Conservation (phyloP, 2,888 invertebrate species). For the Aplocera efformata region DNA sequence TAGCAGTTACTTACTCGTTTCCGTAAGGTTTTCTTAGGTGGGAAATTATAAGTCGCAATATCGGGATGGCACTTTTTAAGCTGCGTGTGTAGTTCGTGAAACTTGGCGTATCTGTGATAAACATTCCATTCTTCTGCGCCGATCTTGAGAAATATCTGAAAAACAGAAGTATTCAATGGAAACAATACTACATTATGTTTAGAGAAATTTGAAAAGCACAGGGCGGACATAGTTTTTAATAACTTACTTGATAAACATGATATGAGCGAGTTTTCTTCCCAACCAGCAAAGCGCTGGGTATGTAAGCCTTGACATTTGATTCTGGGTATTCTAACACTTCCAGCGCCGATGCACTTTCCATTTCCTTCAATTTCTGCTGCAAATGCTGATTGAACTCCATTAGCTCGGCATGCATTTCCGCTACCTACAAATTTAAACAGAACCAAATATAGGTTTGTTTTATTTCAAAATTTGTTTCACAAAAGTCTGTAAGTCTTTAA, state of each 20-base stretch:
- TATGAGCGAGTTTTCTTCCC: constrained; percentile 85
- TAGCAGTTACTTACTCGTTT: constrained; percentile 85
- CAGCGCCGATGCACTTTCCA: constrained; percentile 58
- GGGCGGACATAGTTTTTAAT: background rate
- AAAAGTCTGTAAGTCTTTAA: too few relatives aligned
- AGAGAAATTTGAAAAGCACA: too few relatives aligned
- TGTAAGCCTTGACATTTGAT: constrained; percentile 89
- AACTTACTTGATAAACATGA: constrained; percentile 92
- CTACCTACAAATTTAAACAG: constrained; percentile 80
- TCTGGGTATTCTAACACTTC: constrained; percentile 62
- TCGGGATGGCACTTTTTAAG: constrained; percentile 90
- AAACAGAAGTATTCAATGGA: constrained; percentile 28
- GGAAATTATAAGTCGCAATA: constrained; percentile 92
- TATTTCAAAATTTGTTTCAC: too few relatives aligned
- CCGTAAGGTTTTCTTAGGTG: constrained; percentile 96
- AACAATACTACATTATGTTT: too few relatives aligned
- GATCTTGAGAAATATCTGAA: constrained; percentile 88
- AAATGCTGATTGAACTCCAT: constrained; percentile 95
- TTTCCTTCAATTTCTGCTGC: constrained; percentile 83
- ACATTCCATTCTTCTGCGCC: constrained; percentile 96
- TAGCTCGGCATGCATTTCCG: constrained; percentile 96
- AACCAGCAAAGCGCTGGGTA: constrained; percentile 90
- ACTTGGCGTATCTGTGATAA: constrained; percentile 96
- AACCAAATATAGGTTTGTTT: too few relatives aligned
- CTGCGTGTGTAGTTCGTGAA: constrained; percentile 90